Percentiles rank a stretch among this genome's conserved stretches.
These are phyloP conservation scores for Gobio occitaniae DNA, from an alignment of 2,797 vertebrate genomes.

Conservation along the genomic window DNA sequence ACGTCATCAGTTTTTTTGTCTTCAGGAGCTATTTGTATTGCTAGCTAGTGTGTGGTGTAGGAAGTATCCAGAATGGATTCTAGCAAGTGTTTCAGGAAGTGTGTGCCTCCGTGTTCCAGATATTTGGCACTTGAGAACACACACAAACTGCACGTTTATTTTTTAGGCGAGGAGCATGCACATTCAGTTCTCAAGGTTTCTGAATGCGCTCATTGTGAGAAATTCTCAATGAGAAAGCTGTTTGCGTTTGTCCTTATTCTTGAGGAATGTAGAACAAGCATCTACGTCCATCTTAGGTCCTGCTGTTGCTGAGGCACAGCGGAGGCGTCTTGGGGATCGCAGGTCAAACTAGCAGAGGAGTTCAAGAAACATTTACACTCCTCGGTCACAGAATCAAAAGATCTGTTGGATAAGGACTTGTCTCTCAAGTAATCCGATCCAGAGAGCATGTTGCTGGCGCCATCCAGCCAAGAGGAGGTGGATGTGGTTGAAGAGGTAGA, in stretches of 20 bases:
- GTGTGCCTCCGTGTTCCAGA: neutral
- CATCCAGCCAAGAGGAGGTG: too few relatives aligned
- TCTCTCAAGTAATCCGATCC: too few relatives aligned
- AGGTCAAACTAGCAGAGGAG: too few relatives aligned
- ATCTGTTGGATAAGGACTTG: too few relatives aligned
- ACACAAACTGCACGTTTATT: neutral
- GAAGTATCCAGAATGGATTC: neutral
- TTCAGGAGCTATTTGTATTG: neutral
- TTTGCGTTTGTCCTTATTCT: neutral
- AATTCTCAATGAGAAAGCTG: neutral
- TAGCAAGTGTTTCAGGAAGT: neutral
- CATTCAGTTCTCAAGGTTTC: neutral
- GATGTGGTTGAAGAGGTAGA: too few relatives aligned
- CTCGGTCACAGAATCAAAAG: too few relatives aligned
- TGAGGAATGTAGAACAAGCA: neutral
- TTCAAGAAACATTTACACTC: too few relatives aligned
- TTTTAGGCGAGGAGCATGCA: neutral
- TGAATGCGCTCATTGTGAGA: neutral
- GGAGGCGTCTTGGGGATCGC: too few relatives aligned
- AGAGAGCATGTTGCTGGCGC: too few relatives aligned
- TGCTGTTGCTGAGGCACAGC: too few relatives aligned
- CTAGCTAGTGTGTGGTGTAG: neutral
- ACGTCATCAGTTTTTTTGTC: neutral
- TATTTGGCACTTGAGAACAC: neutral
- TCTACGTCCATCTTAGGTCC: too few relatives aligned